These are phyloP conservation scores for Accipiter cooperii DNA, from an alignment of 2,113 vertebrate genomes.

Conservation along the genomic window DNA sequence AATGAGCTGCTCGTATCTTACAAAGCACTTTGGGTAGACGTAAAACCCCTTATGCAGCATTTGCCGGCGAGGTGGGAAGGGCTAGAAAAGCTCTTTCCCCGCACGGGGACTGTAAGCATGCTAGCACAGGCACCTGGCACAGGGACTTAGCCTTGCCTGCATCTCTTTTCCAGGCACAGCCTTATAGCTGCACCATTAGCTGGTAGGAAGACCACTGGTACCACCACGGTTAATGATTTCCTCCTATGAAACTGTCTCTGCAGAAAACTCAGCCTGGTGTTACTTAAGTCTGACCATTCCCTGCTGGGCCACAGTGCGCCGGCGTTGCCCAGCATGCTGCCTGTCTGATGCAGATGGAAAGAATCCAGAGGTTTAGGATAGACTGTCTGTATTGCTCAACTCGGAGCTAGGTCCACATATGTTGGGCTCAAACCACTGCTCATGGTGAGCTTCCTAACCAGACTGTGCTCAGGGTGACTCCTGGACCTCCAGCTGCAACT, in stretches of 20 bases:
- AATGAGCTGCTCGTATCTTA: background rate
- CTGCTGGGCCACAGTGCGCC: rapidly evolving
- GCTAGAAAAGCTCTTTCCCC: background rate
- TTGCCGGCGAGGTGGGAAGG: background rate
- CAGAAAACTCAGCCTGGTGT: background rate
- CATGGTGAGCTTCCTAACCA: background rate
- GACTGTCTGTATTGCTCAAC: rapidly evolving
- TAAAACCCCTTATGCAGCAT: background rate
- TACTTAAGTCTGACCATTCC: background rate
- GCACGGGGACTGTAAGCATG: rapidly evolving
- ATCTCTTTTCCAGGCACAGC: background rate
- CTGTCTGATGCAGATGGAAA: background rate
- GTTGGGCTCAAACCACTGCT: background rate
- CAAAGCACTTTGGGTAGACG: background rate
- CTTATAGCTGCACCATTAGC: background rate
- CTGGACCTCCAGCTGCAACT: background rate
- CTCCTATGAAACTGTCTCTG: background rate
- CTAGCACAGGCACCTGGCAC: rapidly evolving
- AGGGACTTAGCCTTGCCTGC: background rate
- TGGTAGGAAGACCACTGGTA: background rate
- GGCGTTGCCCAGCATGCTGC: background rate
- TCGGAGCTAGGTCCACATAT: background rate
- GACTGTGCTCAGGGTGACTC: background rate
- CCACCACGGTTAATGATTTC: background rate
- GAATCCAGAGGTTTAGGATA: background rate